Evolutionary conservation across 2,797 vertebrate genomes (phyloP), one percentile per base, ranked within the genome.

Genomic region (Craterocephalus amniculus): DNA sequence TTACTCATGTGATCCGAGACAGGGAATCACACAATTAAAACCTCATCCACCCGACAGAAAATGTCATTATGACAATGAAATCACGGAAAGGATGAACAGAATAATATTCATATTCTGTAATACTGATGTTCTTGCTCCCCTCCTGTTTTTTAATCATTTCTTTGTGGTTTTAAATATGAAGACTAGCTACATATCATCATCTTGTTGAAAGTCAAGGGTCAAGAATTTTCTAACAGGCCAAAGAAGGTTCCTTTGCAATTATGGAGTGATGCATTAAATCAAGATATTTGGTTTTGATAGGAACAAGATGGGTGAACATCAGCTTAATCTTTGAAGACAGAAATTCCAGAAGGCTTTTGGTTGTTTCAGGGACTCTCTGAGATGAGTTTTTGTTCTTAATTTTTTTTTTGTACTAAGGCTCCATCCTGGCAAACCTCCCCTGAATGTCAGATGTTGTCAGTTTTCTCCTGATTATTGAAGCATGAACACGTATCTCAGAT

Each of bases 41-140:
- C 48, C 55, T 58, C n/a, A 40, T 49, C 72, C 35, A 54, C 64
- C 67, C 2, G 52, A 29, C n/a, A 58, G 45, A 34, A 76, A 67
- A 64, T 36, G 14, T 59, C 11, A 34, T 10, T 12, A 5, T 49
- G 26, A 54, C 34, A 48, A 72, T 29, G 18, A 35, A 58, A 12
- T 51, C 20, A 59, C 57, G 22, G 31, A 51, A 26, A 34, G 13
- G 63, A 61, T 72, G 20, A 77, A 56, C 20, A 1, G 43, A 29
- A 36, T 34, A 35, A 12, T 40, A 51, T 57, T 51, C 2, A 32
- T 16, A 45, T 27, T 49, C 10, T 10, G 4, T 22, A 6, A 18
- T 43, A 16, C 16, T 16, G n/a, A 43, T 18, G 12, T 43, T 43
- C 40, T 5, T 6, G 18, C 13, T 16, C 13, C 12, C 13, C 13